phyloP scores from a whole-genome alignment of 2,888 invertebrate genomes.

The Platynereis dumerilii region DNA sequence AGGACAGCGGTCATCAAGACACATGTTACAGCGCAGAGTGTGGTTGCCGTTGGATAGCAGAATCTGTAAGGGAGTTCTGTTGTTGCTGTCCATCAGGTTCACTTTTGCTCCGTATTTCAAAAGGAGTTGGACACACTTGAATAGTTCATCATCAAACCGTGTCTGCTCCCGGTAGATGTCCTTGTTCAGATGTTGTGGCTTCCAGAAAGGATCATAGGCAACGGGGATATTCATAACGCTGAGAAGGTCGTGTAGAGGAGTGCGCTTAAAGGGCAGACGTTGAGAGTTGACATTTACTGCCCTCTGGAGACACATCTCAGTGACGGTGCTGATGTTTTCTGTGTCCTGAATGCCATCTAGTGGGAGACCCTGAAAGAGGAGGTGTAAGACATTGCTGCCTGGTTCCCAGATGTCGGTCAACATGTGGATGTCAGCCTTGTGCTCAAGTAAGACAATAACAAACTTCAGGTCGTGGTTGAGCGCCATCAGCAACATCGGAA shows the following conservation, averaged over 20 bases:
- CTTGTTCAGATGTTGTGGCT: background rate
- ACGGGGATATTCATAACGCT: conserved; percentile 16
- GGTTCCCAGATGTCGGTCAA: conserved; percentile 20
- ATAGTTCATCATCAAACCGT: conserved; percentile 17
- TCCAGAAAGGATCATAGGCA: background rate
- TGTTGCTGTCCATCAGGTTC: conserved; percentile 10
- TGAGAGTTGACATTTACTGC: conserved; percentile 23
- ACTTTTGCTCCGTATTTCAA: conserved; percentile 20
- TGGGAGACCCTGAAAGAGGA: conserved; percentile 27
- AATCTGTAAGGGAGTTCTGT: conserved; percentile 15
- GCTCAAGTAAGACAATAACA: conserved; percentile 17
- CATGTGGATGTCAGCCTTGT: conserved; percentile 12
- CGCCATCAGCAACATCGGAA: conserved; percentile 29
- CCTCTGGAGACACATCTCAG: conserved; percentile 11
- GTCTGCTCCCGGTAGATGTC: background rate
- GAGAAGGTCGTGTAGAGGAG: conserved; percentile 29
- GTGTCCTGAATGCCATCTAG: conserved; percentile 2
- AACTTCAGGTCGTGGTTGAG: conserved; percentile 15
- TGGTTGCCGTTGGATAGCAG: conserved; percentile 20
- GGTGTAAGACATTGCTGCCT: conserved; percentile 28
- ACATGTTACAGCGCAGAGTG: conserved; percentile 18
- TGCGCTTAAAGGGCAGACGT: conserved; percentile 11
- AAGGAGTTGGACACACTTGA: conserved; percentile 11
- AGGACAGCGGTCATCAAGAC: background rate
- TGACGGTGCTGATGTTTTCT: conserved; percentile 11